A percentile compares a stretch with the other conserved stretches of the same genome.
Conservation (phyloP, 2,888 invertebrate species). For the Dendrolimus pini region DNA sequence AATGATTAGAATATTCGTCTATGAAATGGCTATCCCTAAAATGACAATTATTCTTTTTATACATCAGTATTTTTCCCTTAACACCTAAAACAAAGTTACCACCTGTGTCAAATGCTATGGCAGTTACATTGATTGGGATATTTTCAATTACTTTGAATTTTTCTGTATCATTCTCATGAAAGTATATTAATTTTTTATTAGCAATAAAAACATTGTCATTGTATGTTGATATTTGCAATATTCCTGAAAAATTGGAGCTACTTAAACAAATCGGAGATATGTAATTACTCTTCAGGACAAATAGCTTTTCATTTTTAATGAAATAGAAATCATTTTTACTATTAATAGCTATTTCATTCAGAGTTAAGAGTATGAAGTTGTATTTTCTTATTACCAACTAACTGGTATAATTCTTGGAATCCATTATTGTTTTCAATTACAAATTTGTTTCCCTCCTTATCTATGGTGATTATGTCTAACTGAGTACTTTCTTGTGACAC, state of each 20-base stretch:
- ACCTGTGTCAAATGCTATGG: constrained; percentile 48
- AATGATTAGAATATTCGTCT: constrained; percentile 7
- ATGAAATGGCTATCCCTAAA: constrained; percentile 18
- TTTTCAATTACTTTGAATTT: constrained; percentile 39
- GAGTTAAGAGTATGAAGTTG: constrained; percentile 40
- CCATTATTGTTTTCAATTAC: constrained; percentile 48
- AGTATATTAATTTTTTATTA: constrained; percentile 43
- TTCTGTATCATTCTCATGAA: constrained; percentile 47
- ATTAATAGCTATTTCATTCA: constrained; percentile 53
- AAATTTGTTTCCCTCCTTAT: constrained; percentile 56
- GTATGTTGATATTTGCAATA: constrained; percentile 52
- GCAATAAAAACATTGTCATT: constrained; percentile 46
- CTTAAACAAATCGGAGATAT: constrained; percentile 37
- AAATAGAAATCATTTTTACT: constrained; percentile 57
- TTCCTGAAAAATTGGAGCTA: constrained; percentile 42
- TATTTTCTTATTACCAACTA: constrained; percentile 45
- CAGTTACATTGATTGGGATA: constrained; percentile 42
- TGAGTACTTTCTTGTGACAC: constrained; percentile 34
- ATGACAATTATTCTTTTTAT: constrained; percentile 42
- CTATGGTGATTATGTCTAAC: constrained; percentile 50
- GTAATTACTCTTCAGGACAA: constrained; percentile 36
- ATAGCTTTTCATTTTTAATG: constrained; percentile 45
- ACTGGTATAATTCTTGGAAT: constrained; percentile 45
- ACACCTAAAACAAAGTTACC: constrained; percentile 50
- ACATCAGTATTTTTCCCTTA: constrained; percentile 45